Base-by-base conservation (phyloP, 2,797 vertebrate species). In the Scomberomorus guttatus region DNA sequence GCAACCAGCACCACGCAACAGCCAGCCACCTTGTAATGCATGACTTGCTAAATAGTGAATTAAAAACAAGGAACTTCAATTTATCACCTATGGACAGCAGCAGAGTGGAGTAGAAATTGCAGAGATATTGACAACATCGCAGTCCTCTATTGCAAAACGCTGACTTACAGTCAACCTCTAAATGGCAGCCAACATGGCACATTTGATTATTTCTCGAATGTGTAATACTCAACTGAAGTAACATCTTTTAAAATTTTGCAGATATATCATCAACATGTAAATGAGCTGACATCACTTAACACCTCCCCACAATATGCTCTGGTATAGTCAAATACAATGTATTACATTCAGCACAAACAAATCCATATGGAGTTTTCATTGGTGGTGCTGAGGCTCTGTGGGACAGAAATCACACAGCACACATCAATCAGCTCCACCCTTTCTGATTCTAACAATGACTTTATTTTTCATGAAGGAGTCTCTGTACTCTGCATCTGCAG, bases 361-460 rank as follows among this genome's bases (percentile, higher is more conserved):
- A 75, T 74, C 50, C 65, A 75, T 69, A 52, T 39, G 63, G 51
- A 12, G 10, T 61, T 87, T 71, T 66, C 25, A 22, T 17, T 29
- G 48, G 25, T 39, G 46, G 17, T 42, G 55, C 70, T 12, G 57
- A 66, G 34, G 25, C 59, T 81, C 57, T 60, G 56, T 51, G 65
- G 64, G 59, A 75, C 4, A 20, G n/a, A 63, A 69, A 79, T 56
- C 69, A 68, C 51, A 80, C 55, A 34, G 69, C 54, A 42, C 58
- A 10, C 68, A 84, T 83, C 74, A 83, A 86, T 85, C 84, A 82
- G 20, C 50, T 74, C 60, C 56, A 48, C 42, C 58, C 37, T 60
- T 57, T 82, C 61, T 32, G 58, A 80, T 76, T 76, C 17, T 4
- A 72, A 84, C 70, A 77, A 66, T 52, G 50, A 76, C 73, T 80